Evolutionary conservation across 1,140 invertebrate species (phyloP).

Genomic region (Trichomalopsis sarcophagae): DNA sequence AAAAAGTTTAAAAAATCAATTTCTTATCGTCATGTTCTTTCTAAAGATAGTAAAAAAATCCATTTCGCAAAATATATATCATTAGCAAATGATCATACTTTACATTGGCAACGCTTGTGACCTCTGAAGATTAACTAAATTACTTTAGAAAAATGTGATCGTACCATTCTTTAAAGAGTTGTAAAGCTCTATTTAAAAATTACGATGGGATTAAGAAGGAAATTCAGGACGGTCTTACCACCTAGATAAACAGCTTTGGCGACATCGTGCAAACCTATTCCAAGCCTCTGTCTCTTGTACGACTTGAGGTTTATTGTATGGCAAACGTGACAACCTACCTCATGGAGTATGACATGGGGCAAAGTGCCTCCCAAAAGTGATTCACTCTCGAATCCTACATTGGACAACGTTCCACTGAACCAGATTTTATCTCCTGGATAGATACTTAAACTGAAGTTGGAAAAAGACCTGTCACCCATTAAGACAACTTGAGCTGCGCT

Average conservation of each 20-base stretch:
- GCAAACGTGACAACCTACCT: constrained; percentile 82
- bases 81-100: too few relatives aligned
- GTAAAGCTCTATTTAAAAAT: constrained; percentile 79
- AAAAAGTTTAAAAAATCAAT: too few relatives aligned
- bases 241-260: constrained; percentile 78
- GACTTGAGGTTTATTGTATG: constrained; percentile 75
- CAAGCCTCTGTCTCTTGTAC: constrained; percentile 72
- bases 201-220: constrained; percentile 84
- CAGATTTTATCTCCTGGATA: constrained; percentile 82
- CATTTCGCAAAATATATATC: too few relatives aligned
- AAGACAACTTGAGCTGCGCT: constrained; percentile 79
- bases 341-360: constrained; percentile 78
- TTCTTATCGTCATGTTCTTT: not conserved
- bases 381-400: constrained; percentile 69
- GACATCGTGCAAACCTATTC: constrained; percentile 73
- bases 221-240: constrained; percentile 84
- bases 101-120: too few relatives aligned
- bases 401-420: constrained; percentile 79
- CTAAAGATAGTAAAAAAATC: not conserved
- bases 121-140: not conserved
- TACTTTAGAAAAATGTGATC: not conserved
- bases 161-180: not conserved
- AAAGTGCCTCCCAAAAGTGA: constrained; percentile 76
- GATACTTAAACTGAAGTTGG: constrained; percentile 82
- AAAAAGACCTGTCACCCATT: constrained; percentile 79